Percentiles rank a stretch among this genome's conserved stretches.
Conservation (phyloP, 2,113 vertebrate species). For the Nothocercus julius region DNA sequence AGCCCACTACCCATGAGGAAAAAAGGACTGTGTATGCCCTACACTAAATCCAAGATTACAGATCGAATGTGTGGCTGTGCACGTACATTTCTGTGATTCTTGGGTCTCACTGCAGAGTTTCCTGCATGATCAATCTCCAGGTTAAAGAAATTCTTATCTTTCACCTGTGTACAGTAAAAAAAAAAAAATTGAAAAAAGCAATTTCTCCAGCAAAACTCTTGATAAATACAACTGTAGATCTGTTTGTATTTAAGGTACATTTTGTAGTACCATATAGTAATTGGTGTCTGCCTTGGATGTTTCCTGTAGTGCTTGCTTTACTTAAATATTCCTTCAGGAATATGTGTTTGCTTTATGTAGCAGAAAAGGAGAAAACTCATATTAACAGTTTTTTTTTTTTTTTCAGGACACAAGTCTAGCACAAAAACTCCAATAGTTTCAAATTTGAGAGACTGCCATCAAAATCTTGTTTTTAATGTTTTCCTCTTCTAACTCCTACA, state of each 20-base stretch:
- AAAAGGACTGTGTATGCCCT: neutral
- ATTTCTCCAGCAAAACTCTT: neutral
- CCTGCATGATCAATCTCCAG: rapidly evolving
- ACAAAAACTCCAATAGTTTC: neutral
- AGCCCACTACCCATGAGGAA: neutral
- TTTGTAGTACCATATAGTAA: neutral
- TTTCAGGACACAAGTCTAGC: neutral
- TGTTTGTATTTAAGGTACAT: neutral
- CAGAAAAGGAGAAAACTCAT: neutral
- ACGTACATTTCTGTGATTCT: neutral
- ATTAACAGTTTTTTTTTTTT: neutral
- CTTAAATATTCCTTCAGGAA: neutral
- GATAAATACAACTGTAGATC: neutral
- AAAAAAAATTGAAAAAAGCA: neutral
- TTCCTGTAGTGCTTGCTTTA: neutral
- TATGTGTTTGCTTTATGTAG: neutral
- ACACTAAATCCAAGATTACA: neutral
- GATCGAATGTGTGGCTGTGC: neutral
- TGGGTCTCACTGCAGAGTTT: neutral
- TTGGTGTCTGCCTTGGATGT: neutral
- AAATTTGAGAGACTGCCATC: neutral
- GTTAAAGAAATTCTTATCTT: neutral
- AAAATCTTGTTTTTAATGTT: neutral
- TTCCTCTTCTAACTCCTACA: neutral
- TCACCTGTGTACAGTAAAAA: neutral